Conservation (phyloP, 2,888 invertebrate species). For the Oscheius sp. region DNA sequence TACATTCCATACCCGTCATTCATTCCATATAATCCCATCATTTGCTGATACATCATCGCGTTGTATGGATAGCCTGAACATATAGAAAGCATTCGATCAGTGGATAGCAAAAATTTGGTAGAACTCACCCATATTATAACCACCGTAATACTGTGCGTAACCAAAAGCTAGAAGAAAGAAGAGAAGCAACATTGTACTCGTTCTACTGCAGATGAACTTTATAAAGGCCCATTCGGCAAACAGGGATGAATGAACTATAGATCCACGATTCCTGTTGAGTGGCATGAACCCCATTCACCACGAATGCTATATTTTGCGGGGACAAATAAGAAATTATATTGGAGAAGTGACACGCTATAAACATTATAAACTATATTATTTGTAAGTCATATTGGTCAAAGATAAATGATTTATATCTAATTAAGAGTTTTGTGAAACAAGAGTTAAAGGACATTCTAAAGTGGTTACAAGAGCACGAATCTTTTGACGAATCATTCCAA, state of each 20-base stretch:
- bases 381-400: not conserved
- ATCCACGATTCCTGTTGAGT: conserved; percentile 19
- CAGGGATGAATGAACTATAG: conserved; percentile 12
- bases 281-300: too few species aligned
- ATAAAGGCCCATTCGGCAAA: conserved; percentile 10
- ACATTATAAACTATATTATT: not conserved
- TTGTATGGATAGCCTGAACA: not conserved
- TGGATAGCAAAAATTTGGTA: not conserved
- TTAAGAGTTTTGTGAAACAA: not conserved
- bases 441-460: conserved; percentile 40
- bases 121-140: conserved; percentile 16
- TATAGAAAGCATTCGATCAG: too few species aligned
- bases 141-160: not conserved
- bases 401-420: not conserved
- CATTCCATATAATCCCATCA: conserved; percentile 13
- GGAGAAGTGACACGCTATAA: too few species aligned
- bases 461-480: conserved; percentile 40
- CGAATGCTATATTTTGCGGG: too few species aligned
- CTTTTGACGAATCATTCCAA: conserved; percentile 51
- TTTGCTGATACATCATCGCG: conserved; percentile 10
- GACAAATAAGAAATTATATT: too few species aligned
- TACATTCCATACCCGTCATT: conserved; percentile 4
- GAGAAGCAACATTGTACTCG: not conserved
- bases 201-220: too few species aligned
- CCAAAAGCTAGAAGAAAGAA: too few species aligned